A percentile compares a stretch with the other conserved stretches of the same genome.
Evolutionary conservation across 2,113 vertebrate genomes (phyloP).

Genomic region (Indicator maculatus): DNA sequence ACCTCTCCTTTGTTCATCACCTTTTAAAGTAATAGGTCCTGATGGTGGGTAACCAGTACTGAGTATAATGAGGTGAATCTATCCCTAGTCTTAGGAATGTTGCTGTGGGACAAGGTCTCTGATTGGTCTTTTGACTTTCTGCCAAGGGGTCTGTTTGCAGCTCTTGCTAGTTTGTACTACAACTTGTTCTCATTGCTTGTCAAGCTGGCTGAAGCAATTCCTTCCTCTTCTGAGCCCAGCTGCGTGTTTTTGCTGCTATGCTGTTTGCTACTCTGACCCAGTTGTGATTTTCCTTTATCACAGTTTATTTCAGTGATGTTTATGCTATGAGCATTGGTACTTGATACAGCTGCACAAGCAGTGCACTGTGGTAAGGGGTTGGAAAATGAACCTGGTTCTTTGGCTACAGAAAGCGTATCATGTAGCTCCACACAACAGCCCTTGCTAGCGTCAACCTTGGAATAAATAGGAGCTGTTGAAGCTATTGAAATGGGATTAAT

Average conservation of each 20-base stretch:
- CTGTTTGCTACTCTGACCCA: not conserved
- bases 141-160: rapidly evolving
- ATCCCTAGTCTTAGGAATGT: rapidly evolving
- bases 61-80: not conserved
- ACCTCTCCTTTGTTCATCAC: not conserved
- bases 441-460: not conserved
- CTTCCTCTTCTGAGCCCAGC: not conserved
- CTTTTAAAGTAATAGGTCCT: not conserved
- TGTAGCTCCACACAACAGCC: not conserved
- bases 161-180: not conserved
- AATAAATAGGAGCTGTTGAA: slow-evolving; percentile 2
- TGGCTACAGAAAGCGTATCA: not conserved
- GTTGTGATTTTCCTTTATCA: not conserved
- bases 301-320: not conserved
- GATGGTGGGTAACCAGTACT: not conserved
- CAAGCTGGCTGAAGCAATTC: not conserved
- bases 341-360: not conserved
- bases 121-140: rapidly evolving
- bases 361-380: rapidly evolving
- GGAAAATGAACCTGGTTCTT: not conserved
- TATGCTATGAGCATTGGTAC: rapidly evolving
- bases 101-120: not conserved
- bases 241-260: not conserved
- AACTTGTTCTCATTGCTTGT: rapidly evolving
- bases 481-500: slow-evolving; percentile 10